These are phyloP conservation scores for Akabosia matsudoensis DNA, from an alignment of 1,140 invertebrate species.

Conservation along the genomic window DNA sequence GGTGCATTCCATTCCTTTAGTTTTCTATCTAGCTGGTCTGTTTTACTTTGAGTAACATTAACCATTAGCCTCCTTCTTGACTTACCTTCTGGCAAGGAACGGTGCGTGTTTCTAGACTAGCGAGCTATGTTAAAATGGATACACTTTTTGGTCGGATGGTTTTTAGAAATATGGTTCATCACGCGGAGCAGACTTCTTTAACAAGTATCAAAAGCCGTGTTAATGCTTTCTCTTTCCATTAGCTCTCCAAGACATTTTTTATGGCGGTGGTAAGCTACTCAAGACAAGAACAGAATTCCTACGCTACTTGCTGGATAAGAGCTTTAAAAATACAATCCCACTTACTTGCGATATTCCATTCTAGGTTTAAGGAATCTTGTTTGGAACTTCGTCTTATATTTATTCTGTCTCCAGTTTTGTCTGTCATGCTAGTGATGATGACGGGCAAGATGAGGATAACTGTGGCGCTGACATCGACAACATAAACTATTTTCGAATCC, in stretches of 20 bases:
- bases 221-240: conserved; percentile 23
- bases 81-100: background rate
- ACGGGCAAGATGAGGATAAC: too few species aligned
- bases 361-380: conserved; percentile 6
- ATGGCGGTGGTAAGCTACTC: background rate
- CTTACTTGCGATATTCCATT: conserved; percentile 1
- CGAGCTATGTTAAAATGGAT: too few species aligned
- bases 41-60: background rate
- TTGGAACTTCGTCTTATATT: background rate
- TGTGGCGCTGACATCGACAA: too few species aligned
- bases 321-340: background rate
- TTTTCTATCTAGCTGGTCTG: background rate
- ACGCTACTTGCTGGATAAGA: conserved; percentile 1
- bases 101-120: too few species aligned
- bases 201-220: background rate
- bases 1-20: background rate
- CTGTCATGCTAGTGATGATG: too few species aligned
- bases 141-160: background rate
- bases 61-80: conserved; percentile 6
- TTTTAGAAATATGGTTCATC: background rate
- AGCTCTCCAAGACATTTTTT: background rate
- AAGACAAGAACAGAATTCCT: background rate
- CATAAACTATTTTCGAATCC: too few species aligned
- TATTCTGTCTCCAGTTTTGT: too few species aligned
- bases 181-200: background rate